Evolutionary conservation across 2,113 vertebrate genomes (phyloP).

Genomic region (Ariopsis seemanni): DNA sequence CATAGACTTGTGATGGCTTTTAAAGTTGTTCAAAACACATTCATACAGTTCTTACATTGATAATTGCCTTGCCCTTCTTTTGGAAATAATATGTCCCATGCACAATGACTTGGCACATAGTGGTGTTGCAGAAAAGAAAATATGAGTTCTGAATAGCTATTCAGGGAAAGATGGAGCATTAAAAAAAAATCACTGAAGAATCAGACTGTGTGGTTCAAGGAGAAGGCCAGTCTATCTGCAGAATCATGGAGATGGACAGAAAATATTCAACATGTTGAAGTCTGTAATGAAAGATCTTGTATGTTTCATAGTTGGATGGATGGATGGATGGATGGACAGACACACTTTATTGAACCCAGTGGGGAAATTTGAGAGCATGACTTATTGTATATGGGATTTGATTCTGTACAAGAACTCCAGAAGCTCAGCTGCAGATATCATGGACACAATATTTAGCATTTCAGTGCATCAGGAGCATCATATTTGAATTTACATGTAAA

Average conservation of each 20-base stretch:
- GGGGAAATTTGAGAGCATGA: background rate
- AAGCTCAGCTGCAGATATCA: background rate
- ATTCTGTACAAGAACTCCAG: background rate
- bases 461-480: background rate
- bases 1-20: background rate
- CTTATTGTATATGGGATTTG: background rate
- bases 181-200: background rate
- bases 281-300: background rate
- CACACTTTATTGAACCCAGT: background rate
- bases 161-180: background rate
- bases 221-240: background rate
- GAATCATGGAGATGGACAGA: background rate
- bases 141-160: background rate
- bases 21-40: background rate
- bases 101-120: background rate
- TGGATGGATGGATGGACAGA: background rate
- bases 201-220: background rate
- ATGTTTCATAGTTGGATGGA: background rate
- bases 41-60: background rate
- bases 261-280: background rate
- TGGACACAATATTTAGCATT: background rate
- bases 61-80: background rate
- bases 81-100: background rate
- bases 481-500: background rate
- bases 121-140: background rate